Base-by-base conservation (phyloP, 2,888 invertebrate genomes). In the Lumbricus terrestris region DNA sequence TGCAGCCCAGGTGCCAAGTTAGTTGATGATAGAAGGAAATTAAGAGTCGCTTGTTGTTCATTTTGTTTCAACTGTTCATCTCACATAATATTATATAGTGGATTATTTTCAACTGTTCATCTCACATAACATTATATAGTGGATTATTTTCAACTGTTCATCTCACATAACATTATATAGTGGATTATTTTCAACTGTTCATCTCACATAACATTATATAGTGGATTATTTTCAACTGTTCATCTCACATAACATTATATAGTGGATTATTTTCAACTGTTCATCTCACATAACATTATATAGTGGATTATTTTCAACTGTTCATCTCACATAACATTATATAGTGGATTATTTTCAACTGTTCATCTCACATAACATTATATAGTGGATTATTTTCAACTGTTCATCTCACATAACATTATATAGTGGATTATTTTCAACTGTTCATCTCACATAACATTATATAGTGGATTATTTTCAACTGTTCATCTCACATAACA, bases 1-100 rank as follows among this genome's bases (percentile, higher is more conserved):
- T 95, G 95, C 91, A 93, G 93, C 23, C 91, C 92, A 92, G 95
- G 95, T 91, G 37, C 35, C 69, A n/a, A 69, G 69, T 69, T 47
- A 47, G 47, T 47, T 47, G 47, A 47, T 47, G 23, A 6, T 47
- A 47, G 47, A 23, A 1, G 15, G 47, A 20, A 47, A 23, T 47
- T 47, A 47, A 47, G 47, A 47, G 47, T 47, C 3, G 20, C 18
- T 3, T 37, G 16, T 16, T 38, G 38, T 88, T 35, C 11, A 18
- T 88, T 38, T 88, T 5, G 6, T 33, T 88, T 88, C 38, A 33
- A 38, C 33, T 5, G 11, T 88, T 88, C 38, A 20, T 18, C n/a
- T 38, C 2, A 88, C 40, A 40, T n/a, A n/a, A n/a, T n/a, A n/a
- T n/a, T n/a, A n/a, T 40, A 40, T 15, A 16, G 18, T 33, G 33